Conservation (phyloP, 2,888 invertebrate genomes). For the Halictus quadricinctus region DNA sequence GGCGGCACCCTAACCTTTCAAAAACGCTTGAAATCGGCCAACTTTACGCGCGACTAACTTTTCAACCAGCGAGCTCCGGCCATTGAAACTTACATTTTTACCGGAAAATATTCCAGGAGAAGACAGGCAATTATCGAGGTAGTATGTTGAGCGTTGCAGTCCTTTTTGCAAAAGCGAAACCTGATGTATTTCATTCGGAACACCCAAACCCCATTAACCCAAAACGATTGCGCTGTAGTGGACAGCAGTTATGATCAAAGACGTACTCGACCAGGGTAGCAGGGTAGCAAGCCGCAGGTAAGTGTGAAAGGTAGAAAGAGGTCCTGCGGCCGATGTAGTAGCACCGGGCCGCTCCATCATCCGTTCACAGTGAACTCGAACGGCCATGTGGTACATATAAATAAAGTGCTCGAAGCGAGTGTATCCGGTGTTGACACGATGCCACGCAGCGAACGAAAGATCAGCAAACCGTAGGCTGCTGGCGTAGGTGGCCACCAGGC, state of each 20-base stretch:
- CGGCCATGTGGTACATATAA: conserved; percentile 13
- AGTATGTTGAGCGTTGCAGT: too few species aligned
- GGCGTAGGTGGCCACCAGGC: conserved; percentile 43
- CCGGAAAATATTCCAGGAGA: too few species aligned
- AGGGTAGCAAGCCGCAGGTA: neutral
- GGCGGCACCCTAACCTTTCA: neutral
- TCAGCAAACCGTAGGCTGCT: conserved; percentile 40
- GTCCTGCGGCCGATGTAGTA: neutral
- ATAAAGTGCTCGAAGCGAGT: conserved; percentile 39
- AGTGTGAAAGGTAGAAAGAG: neutral
- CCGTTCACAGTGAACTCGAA: neutral
- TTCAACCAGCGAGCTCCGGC: too few species aligned
- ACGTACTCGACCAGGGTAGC: neutral
- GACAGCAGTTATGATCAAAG: neutral
- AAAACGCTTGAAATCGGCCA: neutral
- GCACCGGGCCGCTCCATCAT: neutral
- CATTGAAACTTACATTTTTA: too few species aligned
- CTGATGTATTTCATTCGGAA: neutral
- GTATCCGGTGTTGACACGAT: conserved; percentile 26
- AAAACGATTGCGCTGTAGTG: neutral
- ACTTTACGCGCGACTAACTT: neutral
- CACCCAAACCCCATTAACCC: neutral
- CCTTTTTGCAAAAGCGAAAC: too few species aligned
- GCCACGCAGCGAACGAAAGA: conserved; percentile 36
- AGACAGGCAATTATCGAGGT: too few species aligned